phyloP scores from a whole-genome alignment of 2,113 vertebrate species.

The Todiramphus saurophagus region DNA sequence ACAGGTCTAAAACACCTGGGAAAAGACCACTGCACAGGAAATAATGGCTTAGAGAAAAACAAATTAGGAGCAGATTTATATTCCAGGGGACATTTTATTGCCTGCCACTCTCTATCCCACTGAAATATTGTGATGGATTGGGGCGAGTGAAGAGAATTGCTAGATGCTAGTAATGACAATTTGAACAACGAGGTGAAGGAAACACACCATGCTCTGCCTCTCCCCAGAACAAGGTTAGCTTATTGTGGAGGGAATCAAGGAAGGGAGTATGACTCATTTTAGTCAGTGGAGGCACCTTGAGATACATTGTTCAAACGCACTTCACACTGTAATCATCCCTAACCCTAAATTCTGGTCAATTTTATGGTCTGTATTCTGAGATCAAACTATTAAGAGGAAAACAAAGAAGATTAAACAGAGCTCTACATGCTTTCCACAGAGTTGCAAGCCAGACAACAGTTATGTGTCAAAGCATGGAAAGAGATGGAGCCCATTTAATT shows the following conservation, averaged over 20 bases:
- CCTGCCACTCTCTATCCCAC: conserved; percentile 49
- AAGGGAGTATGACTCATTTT: not conserved
- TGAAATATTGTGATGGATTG: conserved; percentile 40
- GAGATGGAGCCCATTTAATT: not conserved
- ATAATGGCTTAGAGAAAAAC: conserved; percentile 58
- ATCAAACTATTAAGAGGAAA: not conserved
- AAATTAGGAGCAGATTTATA: conserved; percentile 60
- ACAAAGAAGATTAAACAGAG: not conserved
- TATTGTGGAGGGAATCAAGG: not conserved
- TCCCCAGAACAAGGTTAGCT: not conserved
- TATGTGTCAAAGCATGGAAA: not conserved
- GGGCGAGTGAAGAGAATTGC: conserved; percentile 4
- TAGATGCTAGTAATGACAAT: conserved; percentile 14
- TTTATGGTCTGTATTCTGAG: not conserved
- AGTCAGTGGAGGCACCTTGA: not conserved
- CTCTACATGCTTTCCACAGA: not conserved
- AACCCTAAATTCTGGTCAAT: not conserved
- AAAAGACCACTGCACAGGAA: conserved; percentile 11
- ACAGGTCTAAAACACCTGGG: conserved; percentile 39
- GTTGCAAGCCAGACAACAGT: not conserved
- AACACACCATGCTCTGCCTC: not conserved
- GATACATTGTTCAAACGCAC: not conserved
- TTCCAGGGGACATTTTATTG: conserved; percentile 62
- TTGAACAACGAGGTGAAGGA: not conserved
- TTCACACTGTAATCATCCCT: not conserved